phyloP scores from a whole-genome alignment of 2,113 vertebrate genomes.

The Muscicapa adusta region DNA sequence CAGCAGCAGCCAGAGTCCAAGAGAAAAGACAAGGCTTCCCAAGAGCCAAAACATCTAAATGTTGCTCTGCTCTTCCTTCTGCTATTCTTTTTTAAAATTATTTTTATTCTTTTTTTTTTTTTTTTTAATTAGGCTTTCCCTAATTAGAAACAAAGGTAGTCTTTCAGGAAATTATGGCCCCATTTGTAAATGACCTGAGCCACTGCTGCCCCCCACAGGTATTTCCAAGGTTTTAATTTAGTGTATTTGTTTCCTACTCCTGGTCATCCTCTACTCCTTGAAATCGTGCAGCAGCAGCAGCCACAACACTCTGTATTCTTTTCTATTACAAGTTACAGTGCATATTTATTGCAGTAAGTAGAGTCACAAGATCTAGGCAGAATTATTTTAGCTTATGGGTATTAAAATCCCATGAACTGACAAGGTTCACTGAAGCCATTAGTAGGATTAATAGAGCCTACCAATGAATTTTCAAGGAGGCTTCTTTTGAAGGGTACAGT shows the following conservation, averaged over 20 bases:
- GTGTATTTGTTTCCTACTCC: not conserved
- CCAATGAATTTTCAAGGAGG: not conserved
- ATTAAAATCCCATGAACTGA: not conserved
- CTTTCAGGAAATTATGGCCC: not conserved
- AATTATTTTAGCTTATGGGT: not conserved
- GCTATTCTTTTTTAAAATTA: fast-evolving
- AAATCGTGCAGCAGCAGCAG: not conserved
- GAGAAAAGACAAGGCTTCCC: not conserved
- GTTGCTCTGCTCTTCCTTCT: not conserved
- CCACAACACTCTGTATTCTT: not conserved
- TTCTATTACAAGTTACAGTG: not conserved
- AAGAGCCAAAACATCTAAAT: not conserved
- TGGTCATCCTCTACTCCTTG: not conserved
- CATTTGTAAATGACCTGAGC: not conserved
- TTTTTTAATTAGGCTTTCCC: not conserved
- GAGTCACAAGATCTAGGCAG: not conserved
- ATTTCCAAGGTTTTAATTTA: not conserved
- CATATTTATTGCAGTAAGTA: not conserved
- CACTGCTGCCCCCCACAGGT: conserved; percentile 9
- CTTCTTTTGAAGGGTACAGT: not conserved
- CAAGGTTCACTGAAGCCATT: not conserved
- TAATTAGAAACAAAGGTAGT: not conserved
- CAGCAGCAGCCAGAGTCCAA: not conserved
- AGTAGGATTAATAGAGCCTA: not conserved
- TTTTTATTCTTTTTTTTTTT: no score